These are phyloP conservation scores for Nowickia ferox DNA, from an alignment of 2,888 invertebrate species.

Conservation along the genomic window DNA sequence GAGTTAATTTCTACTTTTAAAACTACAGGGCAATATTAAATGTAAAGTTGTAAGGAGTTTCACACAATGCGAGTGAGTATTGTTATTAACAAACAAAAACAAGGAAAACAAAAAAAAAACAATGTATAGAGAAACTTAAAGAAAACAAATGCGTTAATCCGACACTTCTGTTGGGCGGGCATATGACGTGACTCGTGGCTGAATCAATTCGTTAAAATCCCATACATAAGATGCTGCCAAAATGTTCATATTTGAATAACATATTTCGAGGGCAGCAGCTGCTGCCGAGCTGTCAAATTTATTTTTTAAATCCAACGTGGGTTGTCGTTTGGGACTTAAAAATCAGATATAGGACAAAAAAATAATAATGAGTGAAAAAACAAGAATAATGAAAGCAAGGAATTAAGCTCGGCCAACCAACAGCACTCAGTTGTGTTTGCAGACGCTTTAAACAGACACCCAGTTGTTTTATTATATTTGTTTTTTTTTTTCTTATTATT, in stretches of 20 bases:
- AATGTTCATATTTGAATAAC: conserved; percentile 61
- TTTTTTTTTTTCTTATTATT: conserved; percentile 13
- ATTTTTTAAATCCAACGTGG: conserved; percentile 70
- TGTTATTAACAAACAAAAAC: background rate
- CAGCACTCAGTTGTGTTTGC: conserved; percentile 16
- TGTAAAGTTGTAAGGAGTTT: conserved; percentile 65
- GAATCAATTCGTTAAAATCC: conserved; percentile 62
- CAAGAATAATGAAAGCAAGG: conserved; percentile 56
- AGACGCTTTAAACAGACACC: conserved; percentile 14
- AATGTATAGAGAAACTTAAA: background rate
- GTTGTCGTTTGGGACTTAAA: conserved; percentile 62
- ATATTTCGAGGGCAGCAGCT: conserved; percentile 71
- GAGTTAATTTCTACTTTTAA: no score
- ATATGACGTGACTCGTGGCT: conserved; percentile 68
- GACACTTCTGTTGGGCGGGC: conserved; percentile 72
- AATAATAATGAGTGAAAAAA: conserved; percentile 40
- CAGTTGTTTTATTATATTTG: conserved; percentile 13
- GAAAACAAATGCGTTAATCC: conserved; percentile 70
- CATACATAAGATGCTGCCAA: conserved; percentile 55
- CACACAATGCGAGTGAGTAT: conserved; percentile 26
- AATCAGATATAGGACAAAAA: conserved; percentile 58
- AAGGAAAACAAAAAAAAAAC: conserved; percentile 6
- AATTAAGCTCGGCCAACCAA: conserved; percentile 54
- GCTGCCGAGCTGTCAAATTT: conserved; percentile 72
- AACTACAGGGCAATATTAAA: no score